Evolutionary conservation across 2,797 vertebrate species (phyloP).

Genomic region (Rallus crepitans): DNA sequence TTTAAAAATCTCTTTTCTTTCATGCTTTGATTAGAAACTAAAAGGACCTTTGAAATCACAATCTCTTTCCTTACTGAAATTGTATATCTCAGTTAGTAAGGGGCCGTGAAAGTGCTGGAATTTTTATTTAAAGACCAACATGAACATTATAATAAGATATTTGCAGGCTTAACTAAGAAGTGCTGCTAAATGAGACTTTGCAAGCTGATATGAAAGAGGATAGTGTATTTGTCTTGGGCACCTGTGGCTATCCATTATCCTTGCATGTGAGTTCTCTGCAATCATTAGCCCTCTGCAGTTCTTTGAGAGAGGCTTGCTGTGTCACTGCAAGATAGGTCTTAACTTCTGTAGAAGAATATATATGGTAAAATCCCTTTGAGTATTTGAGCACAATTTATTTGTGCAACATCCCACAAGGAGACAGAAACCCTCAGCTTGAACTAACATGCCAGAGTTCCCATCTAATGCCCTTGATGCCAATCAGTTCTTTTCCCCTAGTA

Average conservation of each 20-base stretch:
- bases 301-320: neutral
- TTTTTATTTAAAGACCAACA: conserved; percentile 18
- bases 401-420: neutral
- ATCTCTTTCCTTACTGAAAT: conserved; percentile 19
- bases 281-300: neutral
- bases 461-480: neutral
- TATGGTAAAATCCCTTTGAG: neutral
- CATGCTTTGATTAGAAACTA: conserved; percentile 28
- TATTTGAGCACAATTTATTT: neutral
- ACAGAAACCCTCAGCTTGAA: neutral
- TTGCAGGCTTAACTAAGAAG: neutral
- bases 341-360: neutral
- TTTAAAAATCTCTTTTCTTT: neutral
- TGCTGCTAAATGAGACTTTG: neutral
- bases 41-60: neutral
- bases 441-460: neutral
- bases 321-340: neutral
- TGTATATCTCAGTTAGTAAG: conserved; percentile 33
- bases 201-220: neutral
- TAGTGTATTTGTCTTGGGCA: neutral
- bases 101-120: neutral
- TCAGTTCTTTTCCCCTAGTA: neutral
- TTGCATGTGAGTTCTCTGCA: neutral
- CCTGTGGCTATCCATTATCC: neutral
- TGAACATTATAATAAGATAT: neutral